A percentile compares a stretch with the other conserved stretches of the same genome.
These are phyloP conservation scores for Athalia cordata DNA, from an alignment of 2,888 invertebrate genomes.

Conservation along the genomic window DNA sequence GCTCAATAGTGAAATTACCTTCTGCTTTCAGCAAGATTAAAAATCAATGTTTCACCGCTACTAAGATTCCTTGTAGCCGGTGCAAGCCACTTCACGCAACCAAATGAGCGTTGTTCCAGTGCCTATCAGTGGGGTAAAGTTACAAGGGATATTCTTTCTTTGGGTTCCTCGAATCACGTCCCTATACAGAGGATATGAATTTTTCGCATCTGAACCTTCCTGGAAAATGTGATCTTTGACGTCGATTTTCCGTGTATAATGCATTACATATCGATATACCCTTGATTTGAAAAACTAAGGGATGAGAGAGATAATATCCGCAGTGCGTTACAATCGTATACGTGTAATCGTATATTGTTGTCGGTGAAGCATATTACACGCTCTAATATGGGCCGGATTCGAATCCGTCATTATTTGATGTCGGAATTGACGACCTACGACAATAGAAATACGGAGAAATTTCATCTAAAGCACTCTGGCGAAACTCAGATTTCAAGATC, in stretches of 20 bases:
- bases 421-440: slow-evolving; percentile 16
- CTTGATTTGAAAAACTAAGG: too few relatives aligned
- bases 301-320: too few relatives aligned
- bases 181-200: too few relatives aligned
- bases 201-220: too few relatives aligned
- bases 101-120: neutral
- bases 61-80: neutral
- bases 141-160: neutral
- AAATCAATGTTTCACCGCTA: slow-evolving; percentile 60
- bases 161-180: too few relatives aligned
- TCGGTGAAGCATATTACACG: neutral
- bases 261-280: too few relatives aligned
- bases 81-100: neutral
- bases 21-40: slow-evolving; percentile 68
- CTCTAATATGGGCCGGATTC: neutral
- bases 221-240: too few relatives aligned
- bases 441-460: slow-evolving; percentile 39
- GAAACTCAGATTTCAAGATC: slow-evolving; percentile 44
- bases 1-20: slow-evolving; percentile 62
- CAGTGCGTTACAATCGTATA: neutral
- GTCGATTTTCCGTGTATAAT: too few relatives aligned
- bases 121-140: neutral
- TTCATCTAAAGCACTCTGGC: slow-evolving; percentile 38
- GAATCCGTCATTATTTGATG: slow-evolving; percentile 18
- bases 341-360: neutral